phyloP scores from a whole-genome alignment of 2,797 vertebrate genomes.

The Characodon lateralis region DNA sequence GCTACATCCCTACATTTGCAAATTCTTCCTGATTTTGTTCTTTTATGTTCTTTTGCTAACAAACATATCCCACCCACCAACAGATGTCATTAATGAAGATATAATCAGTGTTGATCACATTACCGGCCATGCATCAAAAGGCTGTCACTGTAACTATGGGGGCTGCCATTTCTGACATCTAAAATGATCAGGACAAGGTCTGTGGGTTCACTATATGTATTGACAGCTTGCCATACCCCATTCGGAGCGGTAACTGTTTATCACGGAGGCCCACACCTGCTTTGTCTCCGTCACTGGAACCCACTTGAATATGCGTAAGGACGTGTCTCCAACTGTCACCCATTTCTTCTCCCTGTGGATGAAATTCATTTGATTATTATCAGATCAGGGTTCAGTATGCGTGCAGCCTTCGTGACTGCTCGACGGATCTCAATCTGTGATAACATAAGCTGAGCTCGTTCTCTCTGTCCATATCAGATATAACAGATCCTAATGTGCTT shows the following conservation, averaged over 20 bases:
- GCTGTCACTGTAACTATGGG: not conserved
- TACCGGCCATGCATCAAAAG: not conserved
- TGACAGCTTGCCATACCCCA: not conserved
- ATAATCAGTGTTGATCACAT: not conserved
- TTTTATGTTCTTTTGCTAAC: too few species aligned
- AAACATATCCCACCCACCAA: not conserved
- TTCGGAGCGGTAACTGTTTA: not conserved
- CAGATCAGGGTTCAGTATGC: constrained; percentile 8
- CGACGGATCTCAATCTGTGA: not conserved
- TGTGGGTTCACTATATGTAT: not conserved
- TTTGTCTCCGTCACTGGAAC: constrained; percentile 95
- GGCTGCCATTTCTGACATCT: not conserved
- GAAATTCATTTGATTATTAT: constrained; percentile 20
- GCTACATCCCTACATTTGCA: too few species aligned
- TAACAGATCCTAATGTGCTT: constrained; percentile 5
- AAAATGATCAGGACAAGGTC: not conserved
- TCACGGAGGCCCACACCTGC: constrained; percentile 82
- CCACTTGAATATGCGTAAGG: constrained; percentile 97
- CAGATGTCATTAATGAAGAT: not conserved
- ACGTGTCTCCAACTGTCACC: constrained; percentile 98
- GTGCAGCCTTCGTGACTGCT: not conserved
- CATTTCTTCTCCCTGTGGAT: constrained; percentile 96
- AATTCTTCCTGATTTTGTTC: too few species aligned
- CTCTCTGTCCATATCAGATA: constrained; percentile 11
- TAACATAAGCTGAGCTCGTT: constrained; percentile 6